Percentiles rank a stretch among this genome's conserved stretches.
These are phyloP conservation scores for Porphyrio hochstetteri DNA, from an alignment of 2,113 vertebrate species.

Conservation along the genomic window DNA sequence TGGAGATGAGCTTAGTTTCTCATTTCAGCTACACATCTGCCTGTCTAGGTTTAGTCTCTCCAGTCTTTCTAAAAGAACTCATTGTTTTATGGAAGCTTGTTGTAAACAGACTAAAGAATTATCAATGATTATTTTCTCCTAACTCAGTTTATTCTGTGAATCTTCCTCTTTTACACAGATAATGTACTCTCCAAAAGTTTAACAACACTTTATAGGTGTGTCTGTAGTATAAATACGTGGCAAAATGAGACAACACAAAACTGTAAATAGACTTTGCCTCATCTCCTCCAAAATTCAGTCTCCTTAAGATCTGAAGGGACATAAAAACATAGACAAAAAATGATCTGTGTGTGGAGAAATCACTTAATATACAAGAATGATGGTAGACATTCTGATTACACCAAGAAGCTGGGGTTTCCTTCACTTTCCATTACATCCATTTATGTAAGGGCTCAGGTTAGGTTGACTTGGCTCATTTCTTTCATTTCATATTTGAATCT, in stretches of 20 bases:
- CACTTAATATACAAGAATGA: background rate
- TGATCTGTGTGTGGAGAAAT: background rate
- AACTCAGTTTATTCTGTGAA: background rate
- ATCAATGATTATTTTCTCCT: background rate
- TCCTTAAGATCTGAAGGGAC: background rate
- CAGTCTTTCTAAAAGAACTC: background rate
- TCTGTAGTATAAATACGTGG: background rate
- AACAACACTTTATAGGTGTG: background rate
- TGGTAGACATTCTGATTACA: background rate
- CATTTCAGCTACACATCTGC: background rate
- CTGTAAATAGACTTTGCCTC: background rate
- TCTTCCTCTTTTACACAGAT: background rate
- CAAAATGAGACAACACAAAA: background rate
- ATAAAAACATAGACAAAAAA: background rate
- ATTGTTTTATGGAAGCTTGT: background rate
- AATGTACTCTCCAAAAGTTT: background rate
- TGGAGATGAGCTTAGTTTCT: background rate
- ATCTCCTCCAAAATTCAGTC: background rate
- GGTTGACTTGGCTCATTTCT: background rate
- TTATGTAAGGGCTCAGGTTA: background rate
- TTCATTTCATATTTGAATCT: background rate
- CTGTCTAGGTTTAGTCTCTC: background rate
- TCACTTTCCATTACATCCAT: background rate
- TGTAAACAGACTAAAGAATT: background rate
- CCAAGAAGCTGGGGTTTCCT: background rate